These are phyloP conservation scores for Phrynocephalus vlangalii DNA, from an alignment of 2,797 vertebrate species.

Conservation along the genomic window DNA sequence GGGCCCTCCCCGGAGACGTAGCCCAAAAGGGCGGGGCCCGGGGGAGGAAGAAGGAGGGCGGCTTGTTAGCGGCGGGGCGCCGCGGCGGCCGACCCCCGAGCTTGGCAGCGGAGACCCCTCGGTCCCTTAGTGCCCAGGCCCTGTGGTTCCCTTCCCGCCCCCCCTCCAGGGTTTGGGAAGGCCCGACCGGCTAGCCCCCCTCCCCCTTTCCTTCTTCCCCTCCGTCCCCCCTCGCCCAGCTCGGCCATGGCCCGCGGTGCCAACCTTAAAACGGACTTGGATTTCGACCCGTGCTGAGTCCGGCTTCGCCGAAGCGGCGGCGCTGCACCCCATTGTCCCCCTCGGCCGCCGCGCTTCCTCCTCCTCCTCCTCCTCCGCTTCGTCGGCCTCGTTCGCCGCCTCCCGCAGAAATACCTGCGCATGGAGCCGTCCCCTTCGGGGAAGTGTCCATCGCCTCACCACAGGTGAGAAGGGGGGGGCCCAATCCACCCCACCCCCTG, in stretches of 20 bases:
- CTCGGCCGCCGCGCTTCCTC: slow-evolving; percentile 78
- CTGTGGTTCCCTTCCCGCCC: background rate
- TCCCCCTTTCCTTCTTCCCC: slow-evolving; percentile 74
- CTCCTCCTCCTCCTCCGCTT: slow-evolving; percentile 71
- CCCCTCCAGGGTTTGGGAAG: background rate
- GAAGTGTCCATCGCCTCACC: slow-evolving; percentile 89
- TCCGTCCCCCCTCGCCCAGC: background rate
- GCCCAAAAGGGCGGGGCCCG: too few species aligned
- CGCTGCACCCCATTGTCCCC: slow-evolving; percentile 90
- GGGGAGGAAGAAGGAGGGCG: too few species aligned
- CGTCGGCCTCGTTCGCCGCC: slow-evolving; percentile 60
- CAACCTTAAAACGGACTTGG: slow-evolving; percentile 94
- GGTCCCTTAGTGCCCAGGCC: background rate
- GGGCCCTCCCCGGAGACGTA: too few species aligned
- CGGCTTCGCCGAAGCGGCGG: slow-evolving; percentile 90
- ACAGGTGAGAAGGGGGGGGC: slow-evolving; percentile 79
- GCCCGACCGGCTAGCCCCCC: slow-evolving; percentile 83
- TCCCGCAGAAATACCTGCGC: slow-evolving; percentile 94
- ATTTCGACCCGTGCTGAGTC: slow-evolving; percentile 92
- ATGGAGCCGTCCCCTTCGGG: slow-evolving; percentile 94
- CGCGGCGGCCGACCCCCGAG: too few species aligned
- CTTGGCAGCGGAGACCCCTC: background rate
- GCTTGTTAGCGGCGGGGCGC: too few species aligned
- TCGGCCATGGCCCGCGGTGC: slow-evolving; percentile 91
- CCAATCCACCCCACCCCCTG: background rate